Percentiles rank a stretch among this genome's conserved stretches.
These are phyloP conservation scores for Ectropis crepuscularia DNA, from an alignment of 2,888 invertebrate species.

Conservation along the genomic window DNA sequence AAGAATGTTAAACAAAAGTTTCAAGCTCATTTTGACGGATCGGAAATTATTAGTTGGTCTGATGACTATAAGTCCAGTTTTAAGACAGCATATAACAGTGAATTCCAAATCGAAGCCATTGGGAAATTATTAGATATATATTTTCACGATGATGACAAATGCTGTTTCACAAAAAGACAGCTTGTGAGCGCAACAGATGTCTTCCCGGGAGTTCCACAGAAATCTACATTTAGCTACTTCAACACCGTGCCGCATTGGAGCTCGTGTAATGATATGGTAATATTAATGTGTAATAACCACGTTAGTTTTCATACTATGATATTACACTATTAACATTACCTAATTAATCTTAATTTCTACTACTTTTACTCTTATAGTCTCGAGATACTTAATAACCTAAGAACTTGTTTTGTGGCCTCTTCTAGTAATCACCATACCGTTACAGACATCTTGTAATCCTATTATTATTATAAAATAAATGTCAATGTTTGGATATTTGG, in stretches of 20 bases:
- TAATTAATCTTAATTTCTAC: too few relatives aligned
- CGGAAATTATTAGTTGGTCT: constrained; percentile 44
- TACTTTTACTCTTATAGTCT: too few relatives aligned
- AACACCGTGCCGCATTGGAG: constrained; percentile 66
- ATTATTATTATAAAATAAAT: too few relatives aligned
- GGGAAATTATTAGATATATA: constrained; percentile 1
- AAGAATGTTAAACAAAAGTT: not conserved
- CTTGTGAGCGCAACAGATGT: constrained; percentile 60
- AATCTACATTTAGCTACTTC: constrained; percentile 53
- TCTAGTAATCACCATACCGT: too few relatives aligned
- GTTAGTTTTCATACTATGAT: too few relatives aligned
- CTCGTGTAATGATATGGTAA: too few relatives aligned
- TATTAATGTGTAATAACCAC: too few relatives aligned
- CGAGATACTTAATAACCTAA: too few relatives aligned
- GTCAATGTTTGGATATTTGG: too few relatives aligned
- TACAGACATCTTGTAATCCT: too few relatives aligned
- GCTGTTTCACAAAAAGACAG: constrained; percentile 59
- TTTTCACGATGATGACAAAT: constrained; percentile 45
- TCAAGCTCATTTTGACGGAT: constrained; percentile 27
- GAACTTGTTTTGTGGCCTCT: too few relatives aligned
- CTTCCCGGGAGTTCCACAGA: constrained; percentile 53
- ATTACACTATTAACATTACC: too few relatives aligned
- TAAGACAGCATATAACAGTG: constrained; percentile 54
- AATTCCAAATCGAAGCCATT: constrained; percentile 45
- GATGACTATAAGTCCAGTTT: constrained; percentile 41